Conservation (phyloP, 1,140 invertebrate species). For the Carcinoscorpius rotundicauda region DNA sequence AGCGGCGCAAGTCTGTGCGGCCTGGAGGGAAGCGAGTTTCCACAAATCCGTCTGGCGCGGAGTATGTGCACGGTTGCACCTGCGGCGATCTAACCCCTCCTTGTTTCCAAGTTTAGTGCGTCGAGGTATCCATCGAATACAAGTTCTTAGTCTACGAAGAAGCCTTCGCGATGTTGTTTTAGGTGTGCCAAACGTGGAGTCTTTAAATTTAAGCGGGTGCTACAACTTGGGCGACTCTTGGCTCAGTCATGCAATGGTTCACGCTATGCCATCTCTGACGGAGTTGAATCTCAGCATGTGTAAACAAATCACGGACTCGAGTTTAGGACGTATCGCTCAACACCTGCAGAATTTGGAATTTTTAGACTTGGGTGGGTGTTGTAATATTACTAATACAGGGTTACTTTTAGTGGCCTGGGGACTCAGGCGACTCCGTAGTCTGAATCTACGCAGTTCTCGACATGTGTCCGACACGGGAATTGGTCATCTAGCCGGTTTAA, state of each 20-base stretch:
- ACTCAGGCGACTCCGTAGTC: conserved; percentile 58
- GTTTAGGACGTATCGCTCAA: conserved; percentile 66
- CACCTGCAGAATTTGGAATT: conserved; percentile 74
- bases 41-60: conserved; percentile 83
- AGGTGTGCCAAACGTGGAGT: conserved; percentile 70
- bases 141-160: conserved; percentile 67
- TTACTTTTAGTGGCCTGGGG: conserved; percentile 74
- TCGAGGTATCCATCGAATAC: conserved; percentile 73
- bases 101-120: conserved; percentile 72
- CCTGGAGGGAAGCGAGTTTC: conserved; percentile 78
- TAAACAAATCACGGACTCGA: conserved; percentile 83
- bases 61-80: conserved; percentile 77
- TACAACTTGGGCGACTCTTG: conserved; percentile 77
- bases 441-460: conserved; percentile 84
- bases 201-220: conserved; percentile 80
- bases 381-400: conserved; percentile 75
- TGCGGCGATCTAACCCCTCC: conserved; percentile 63
- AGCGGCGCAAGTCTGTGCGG: conserved; percentile 74
- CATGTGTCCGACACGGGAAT: conserved; percentile 81
- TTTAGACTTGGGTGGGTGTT: conserved; percentile 78
- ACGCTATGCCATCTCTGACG: conserved; percentile 50
- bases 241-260: conserved; percentile 59
- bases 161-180: conserved; percentile 74
- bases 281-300: conserved; percentile 78
- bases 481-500: conserved; percentile 64